Conservation (phyloP, 2,888 invertebrate species). For the Sclerodermus sp. region DNA sequence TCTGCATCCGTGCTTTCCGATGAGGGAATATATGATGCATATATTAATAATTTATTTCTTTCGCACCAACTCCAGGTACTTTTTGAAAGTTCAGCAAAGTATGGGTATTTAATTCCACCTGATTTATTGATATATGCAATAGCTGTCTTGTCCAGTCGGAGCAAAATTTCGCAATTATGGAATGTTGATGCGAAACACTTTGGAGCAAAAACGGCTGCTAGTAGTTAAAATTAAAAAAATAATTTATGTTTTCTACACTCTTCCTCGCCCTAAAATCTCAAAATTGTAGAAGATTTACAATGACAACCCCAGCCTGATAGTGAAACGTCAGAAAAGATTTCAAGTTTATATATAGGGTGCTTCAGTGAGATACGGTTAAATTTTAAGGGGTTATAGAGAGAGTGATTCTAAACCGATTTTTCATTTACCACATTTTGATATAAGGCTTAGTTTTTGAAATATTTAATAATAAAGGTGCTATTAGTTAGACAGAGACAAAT, state of each 20-base stretch:
- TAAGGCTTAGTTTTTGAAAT: no score
- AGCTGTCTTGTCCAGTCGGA: slow-evolving; percentile 25
- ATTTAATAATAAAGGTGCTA: no score
- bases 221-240: slow-evolving; percentile 15
- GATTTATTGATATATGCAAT: slow-evolving; percentile 23
- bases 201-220: slow-evolving; percentile 15
- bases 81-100: slow-evolving; percentile 18
- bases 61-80: slow-evolving; percentile 21
- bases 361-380: no score
- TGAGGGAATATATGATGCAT: slow-evolving; percentile 17
- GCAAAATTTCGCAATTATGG: slow-evolving; percentile 20
- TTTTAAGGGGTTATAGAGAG: no score
- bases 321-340: slow-evolving; percentile 21
- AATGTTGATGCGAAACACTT: slow-evolving; percentile 23
- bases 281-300: slow-evolving; percentile 9
- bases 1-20: slow-evolving; percentile 18
- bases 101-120: slow-evolving; percentile 25
- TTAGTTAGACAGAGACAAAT: no score
- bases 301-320: slow-evolving; percentile 17
- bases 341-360: slow-evolving; percentile 7
- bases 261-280: slow-evolving; percentile 14
- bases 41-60: slow-evolving; percentile 16
- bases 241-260: slow-evolving; percentile 18
- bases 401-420: no score
- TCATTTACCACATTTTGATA: no score